These are phyloP conservation scores for Meteorus colon DNA, from an alignment of 2,888 invertebrate genomes.

Conservation along the genomic window DNA sequence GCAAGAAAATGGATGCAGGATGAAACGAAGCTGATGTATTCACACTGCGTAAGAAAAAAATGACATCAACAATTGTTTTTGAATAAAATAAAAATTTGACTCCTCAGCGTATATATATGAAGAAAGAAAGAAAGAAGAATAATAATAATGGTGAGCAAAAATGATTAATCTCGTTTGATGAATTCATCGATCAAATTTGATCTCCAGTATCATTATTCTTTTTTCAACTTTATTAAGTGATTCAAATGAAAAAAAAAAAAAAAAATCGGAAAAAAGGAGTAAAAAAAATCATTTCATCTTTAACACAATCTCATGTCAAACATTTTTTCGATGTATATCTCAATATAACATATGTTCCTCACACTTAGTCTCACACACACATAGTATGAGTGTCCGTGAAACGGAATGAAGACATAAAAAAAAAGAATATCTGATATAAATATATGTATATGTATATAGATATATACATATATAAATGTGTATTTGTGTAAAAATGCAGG, in stretches of 20 bases:
- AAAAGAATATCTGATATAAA: background rate
- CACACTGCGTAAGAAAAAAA: background rate
- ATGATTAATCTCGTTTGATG: background rate
- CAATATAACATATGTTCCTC: background rate
- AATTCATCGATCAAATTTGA: conserved; percentile 6
- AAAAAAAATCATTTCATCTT: background rate
- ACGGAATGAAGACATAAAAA: conserved; percentile 51
- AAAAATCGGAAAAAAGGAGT: background rate
- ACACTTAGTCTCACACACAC: background rate
- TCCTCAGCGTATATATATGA: no score
- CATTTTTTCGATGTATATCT: conserved; percentile 1
- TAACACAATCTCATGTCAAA: background rate
- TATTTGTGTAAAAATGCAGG: conserved; percentile 23
- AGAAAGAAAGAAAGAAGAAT: background rate
- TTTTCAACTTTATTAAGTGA: background rate
- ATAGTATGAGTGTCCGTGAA: conserved; percentile 50
- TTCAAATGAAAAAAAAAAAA: background rate
- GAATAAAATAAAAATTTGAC: background rate
- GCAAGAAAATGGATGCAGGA: background rate
- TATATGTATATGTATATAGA: background rate
- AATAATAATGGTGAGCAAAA: background rate
- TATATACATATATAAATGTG: background rate
- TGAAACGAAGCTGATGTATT: background rate
- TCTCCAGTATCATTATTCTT: background rate
- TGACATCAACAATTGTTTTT: background rate